A percentile compares a stretch with the other conserved stretches of the same genome.
These are phyloP conservation scores for Holcopasites calliopsidis DNA, from an alignment of 1,140 invertebrate species.

Conservation along the genomic window DNA sequence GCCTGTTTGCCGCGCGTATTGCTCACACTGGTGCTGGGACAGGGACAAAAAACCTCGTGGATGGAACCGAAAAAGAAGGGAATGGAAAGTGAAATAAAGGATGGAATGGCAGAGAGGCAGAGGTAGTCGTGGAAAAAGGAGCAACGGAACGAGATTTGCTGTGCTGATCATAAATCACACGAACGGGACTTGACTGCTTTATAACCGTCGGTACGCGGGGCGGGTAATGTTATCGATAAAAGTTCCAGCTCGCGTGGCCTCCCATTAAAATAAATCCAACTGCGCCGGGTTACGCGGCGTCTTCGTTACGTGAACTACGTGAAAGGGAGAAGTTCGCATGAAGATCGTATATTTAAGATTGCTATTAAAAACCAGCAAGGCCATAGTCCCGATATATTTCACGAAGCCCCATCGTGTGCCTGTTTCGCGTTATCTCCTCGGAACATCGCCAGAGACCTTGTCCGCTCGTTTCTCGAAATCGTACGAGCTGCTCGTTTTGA, in stretches of 20 bases:
- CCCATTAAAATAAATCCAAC: constrained; percentile 57
- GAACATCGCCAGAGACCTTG: not conserved
- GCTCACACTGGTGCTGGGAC: not conserved
- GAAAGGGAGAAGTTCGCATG: constrained; percentile 36
- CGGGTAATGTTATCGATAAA: constrained; percentile 58
- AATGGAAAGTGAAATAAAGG: not conserved
- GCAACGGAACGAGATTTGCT: constrained; percentile 44
- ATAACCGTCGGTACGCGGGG: constrained; percentile 45
- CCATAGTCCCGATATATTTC: constrained; percentile 6
- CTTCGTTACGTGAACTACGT: constrained; percentile 34
- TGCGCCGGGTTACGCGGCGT: constrained; percentile 32
- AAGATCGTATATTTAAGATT: constrained; percentile 41
- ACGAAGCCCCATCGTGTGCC: not conserved
- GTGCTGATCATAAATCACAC: constrained; percentile 57
- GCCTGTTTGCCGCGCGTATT: not conserved
- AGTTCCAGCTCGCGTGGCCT: constrained; percentile 40
- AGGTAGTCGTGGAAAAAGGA: not conserved
- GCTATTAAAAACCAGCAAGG: not conserved
- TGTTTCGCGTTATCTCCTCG: not conserved
- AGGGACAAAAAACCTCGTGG: not conserved
- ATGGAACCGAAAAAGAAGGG: not conserved
- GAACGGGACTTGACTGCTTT: constrained; percentile 58
- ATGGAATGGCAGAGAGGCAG: not conserved
- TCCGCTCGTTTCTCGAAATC: constrained; percentile 13
- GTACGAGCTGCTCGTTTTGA: not conserved